A percentile compares a stretch with the other conserved stretches of the same genome.
phyloP scores from a whole-genome alignment of 2,113 vertebrate genomes.

The Sporophila hypoxantha region DNA sequence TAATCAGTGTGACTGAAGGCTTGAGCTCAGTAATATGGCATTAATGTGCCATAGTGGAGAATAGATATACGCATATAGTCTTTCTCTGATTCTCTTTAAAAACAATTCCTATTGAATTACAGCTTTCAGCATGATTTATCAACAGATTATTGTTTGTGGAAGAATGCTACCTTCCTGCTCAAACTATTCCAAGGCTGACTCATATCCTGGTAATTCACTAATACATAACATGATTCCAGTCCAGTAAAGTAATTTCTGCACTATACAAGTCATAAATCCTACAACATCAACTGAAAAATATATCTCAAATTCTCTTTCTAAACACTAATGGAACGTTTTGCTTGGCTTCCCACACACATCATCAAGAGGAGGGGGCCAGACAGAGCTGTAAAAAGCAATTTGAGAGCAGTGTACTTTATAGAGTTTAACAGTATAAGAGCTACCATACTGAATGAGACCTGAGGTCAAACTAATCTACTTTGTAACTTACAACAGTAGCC shows the following conservation, averaged over 20 bases:
- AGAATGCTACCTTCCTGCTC: slow-evolving; percentile 52
- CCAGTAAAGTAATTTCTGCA: slow-evolving; percentile 18
- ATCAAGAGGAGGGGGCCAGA: background rate
- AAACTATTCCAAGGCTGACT: slow-evolving; percentile 49
- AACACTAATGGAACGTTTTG: slow-evolving; percentile 33
- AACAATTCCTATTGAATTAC: slow-evolving; percentile 55
- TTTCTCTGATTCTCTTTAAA: slow-evolving; percentile 5
- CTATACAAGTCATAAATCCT: slow-evolving; percentile 26
- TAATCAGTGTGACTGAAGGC: background rate
- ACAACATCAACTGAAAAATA: slow-evolving; percentile 20
- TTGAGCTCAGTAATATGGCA: background rate
- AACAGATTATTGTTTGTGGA: slow-evolving; percentile 48
- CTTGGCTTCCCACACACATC: slow-evolving; percentile 29
- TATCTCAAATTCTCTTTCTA: slow-evolving; percentile 28
- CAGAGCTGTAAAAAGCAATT: slow-evolving; percentile 18
- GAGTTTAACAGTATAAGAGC: slow-evolving; percentile 4
- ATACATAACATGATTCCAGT: slow-evolving; percentile 23
- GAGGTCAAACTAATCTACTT: slow-evolving; percentile 39
- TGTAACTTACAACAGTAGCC: slow-evolving; percentile 24
- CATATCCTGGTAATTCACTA: slow-evolving; percentile 62
- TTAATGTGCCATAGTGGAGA: background rate
- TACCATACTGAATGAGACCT: background rate
- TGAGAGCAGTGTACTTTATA: background rate
- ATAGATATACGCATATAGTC: background rate
- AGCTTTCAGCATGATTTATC: slow-evolving; percentile 41